Evolutionary conservation across 2,888 invertebrate genomes (phyloP), one percentile per base, ranked within the genome.

Genomic region (Schizotus pectinicornis): DNA sequence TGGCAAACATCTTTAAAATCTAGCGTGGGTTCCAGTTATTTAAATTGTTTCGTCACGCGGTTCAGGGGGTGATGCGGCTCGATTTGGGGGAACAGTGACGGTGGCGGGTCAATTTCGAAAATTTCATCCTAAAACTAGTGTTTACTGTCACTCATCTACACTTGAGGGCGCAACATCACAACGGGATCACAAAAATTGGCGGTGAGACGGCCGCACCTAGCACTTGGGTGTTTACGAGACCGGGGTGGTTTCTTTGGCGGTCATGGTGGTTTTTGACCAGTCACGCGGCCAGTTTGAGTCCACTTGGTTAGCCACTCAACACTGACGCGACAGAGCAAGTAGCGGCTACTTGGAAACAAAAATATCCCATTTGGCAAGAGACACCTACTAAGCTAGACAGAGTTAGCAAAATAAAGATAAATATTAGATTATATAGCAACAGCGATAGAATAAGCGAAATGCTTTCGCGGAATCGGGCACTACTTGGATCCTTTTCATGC

Each of bases 311-410:
- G 71, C 74, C 75, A 74, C 76, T 76, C 74, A 73, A 72, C 74
- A 77, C 76, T 77, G 77, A 72, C 73, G 71, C 74, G 71, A 74
- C 69, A 72, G 70, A 72, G 68, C 71, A 68, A 71, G 72, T 60
- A 67, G 74, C 74, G 67, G 70, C 70, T 70, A 73, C 73, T 72
- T 72, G 67, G 74, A 69, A 77, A 79, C 79, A 78, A 80, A 80
- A 80, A 80, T 80, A 80, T 79, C 79, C 76, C 76, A 77, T 79
- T 80, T 80, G 80, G 80, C 80, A 80, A 78, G 76, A 76, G 77
- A 76, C 77, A 77, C 75, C 71, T 68, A 68, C 65, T 64, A 69
- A 74, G 72, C 74, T 73, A 75, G 77, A 77, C 77, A 72, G 75
- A 75, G 71, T 70, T 73, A 74, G 73, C 73, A 75, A 74, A 77